Evolutionary conservation across 2,888 invertebrate genomes (phyloP).

Genomic region (Tillus elongatus): DNA sequence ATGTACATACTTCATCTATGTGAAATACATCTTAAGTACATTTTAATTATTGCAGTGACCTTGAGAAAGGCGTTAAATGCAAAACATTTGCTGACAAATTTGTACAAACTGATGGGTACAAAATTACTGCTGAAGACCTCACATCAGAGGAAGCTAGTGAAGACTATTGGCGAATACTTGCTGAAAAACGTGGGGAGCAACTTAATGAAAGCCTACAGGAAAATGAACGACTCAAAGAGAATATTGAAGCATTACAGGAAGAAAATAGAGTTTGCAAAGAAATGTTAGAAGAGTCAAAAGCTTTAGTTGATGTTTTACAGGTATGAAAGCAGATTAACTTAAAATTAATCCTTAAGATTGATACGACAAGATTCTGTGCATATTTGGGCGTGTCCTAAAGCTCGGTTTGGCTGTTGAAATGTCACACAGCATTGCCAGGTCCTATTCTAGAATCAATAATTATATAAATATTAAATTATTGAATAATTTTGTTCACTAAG

Average conservation of each 20-base stretch:
- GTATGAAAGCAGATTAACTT: conserved; percentile 37
- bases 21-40: conserved; percentile 12
- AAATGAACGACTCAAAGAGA: conserved; percentile 52
- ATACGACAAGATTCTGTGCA: too few species aligned
- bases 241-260: conserved; percentile 44
- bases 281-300: conserved; percentile 66
- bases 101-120: conserved; percentile 51
- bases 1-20: too few species aligned
- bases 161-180: conserved; percentile 67
- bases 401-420: too few species aligned
- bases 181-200: conserved; percentile 63
- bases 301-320: conserved; percentile 66
- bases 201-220: conserved; percentile 65
- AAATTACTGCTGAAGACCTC: conserved; percentile 58
- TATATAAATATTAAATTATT: too few species aligned
- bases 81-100: conserved; percentile 42
- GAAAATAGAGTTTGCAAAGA: conserved; percentile 59
- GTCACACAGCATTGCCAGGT: too few species aligned
- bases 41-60: conserved; percentile 13
- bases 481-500: too few species aligned
- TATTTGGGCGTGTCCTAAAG: too few species aligned
- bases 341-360: too few species aligned
- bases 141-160: conserved; percentile 62
- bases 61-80: conserved; percentile 15
- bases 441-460: too few species aligned